phyloP scores from a whole-genome alignment of 2,113 vertebrate genomes.

The Picathartes gymnocephalus region DNA sequence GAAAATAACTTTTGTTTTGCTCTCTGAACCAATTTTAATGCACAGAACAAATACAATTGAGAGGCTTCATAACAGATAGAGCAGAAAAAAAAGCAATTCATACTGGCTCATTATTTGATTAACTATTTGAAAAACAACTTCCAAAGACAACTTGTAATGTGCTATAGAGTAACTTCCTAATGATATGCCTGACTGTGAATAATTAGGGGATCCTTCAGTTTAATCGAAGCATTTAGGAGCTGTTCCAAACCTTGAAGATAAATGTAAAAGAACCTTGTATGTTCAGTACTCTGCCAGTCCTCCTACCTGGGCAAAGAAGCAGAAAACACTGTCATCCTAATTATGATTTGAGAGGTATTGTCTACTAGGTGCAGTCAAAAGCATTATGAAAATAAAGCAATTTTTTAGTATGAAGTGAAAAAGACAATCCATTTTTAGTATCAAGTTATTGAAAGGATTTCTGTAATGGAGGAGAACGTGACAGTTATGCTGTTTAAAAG shows the following conservation, averaged over 20 bases:
- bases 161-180: not conserved
- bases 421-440: not conserved
- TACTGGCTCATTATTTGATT: not conserved
- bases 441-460: not conserved
- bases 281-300: not conserved
- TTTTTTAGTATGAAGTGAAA: not conserved
- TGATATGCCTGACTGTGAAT: not conserved
- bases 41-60: not conserved
- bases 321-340: not conserved
- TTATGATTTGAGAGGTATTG: not conserved
- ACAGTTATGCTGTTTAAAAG: not conserved
- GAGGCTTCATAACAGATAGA: not conserved
- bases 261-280: not conserved
- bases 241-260: not conserved
- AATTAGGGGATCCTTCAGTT: not conserved
- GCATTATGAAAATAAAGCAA: not conserved
- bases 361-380: not conserved
- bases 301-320: not conserved
- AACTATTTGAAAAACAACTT: not conserved
- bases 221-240: not conserved
- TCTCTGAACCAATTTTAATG: not conserved
- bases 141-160: not conserved
- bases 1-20: not conserved
- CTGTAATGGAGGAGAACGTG: not conserved
- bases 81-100: not conserved